Evolutionary conservation across 2,113 vertebrate species (phyloP), one percentile per base, ranked within the genome.

Genomic region (Marcusenius ussheri): DNA sequence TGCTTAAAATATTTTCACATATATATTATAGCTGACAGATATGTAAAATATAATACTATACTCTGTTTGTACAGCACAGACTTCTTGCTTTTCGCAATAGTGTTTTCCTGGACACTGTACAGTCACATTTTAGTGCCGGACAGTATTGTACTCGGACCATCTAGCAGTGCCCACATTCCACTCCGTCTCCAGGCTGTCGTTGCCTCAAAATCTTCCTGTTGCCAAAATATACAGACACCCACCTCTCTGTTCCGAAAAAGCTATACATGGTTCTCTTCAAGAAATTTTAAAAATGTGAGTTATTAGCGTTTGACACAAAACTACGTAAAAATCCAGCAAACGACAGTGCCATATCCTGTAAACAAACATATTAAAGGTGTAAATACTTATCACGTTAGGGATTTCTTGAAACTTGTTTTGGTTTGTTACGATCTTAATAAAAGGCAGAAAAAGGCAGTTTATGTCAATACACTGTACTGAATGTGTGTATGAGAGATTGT

Each of bases 401-500:
- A 13, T 27, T 45, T 42, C 53, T 62, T 88, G 19, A 88, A 58
- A 35, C 31, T 53, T 88, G 11, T 66, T 88, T 39, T 39, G 49
- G 50, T 58, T 88, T 39, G 50, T 62, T n/a, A 42, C 13, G 17
- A 42, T 58, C 19, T 56, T 42, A 24, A 62, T 46, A 39, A 88
- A 53, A 87, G 50, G 27, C 46, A 49, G 47, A 50, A n/a, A 87
- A 50, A 51, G 47, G 19, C 24, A 3, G 17, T 51, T 86, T 86
- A 24, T 84, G 19, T 49, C 27, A n/a, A 85, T 47, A 51, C 50
- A 56, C 5, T 51, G 49, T 87, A 17, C 15, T 17, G 27, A 86
- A 86, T 87, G 85, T 83, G 77, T 46, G 77, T 83, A 7, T n/a
- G 35, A n/a, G 90, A 62, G 39, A 70, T 77, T 62, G 91, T 24